Base-by-base conservation (phyloP, 2,797 vertebrate genomes). In the Lepilemur septentrionalis region DNA sequence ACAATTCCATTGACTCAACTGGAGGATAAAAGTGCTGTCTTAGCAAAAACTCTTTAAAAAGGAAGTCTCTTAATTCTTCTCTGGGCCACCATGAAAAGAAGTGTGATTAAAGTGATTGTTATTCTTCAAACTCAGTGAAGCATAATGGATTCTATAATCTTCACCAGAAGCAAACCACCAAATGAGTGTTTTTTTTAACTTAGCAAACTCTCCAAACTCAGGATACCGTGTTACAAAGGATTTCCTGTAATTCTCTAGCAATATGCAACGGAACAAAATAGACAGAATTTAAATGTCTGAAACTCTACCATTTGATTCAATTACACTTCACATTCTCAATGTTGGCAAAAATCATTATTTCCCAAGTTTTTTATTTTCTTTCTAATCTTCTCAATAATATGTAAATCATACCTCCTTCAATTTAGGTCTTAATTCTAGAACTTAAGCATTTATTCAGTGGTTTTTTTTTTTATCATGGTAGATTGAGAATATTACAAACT, bases 51-150 rank as follows among this genome's bases (percentile, higher is more conserved):
- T 12, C 83, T 96, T 86, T 52, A 70, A 55, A 96, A 97, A 86
- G 95, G 98, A 98, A 97, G 97, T 97, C 97, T 97, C 94, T 86
- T 97, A 95, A 97, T 97, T 97, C 96, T 90, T 96, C 96, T 96
- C 87, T 41, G 55, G 90, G 96, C 69, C 93, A 94, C 94, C 17
- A 4, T 91, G 94, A 96, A 98, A 98, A 80, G 48, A 94, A 97
- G 95, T 78, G 96, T 97, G 46, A 96, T 97, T 97, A 93, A 81
- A 98, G 59, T 83, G 75, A 86, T 79, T 70, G 76, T 38, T 97
- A 81, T 97, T 80, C 86, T 89, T 95, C 95, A 95, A 65, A 96
- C 70, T 57, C 97, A 97, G 96, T n/a, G 70, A 63, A 93, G 89
- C 97, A 63, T 83, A 97, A 96, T 30, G 65, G 95, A 55, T 32